Evolutionary conservation across 2,797 vertebrate genomes (phyloP).

Genomic region (Cryptoblepharus egeriae): DNA sequence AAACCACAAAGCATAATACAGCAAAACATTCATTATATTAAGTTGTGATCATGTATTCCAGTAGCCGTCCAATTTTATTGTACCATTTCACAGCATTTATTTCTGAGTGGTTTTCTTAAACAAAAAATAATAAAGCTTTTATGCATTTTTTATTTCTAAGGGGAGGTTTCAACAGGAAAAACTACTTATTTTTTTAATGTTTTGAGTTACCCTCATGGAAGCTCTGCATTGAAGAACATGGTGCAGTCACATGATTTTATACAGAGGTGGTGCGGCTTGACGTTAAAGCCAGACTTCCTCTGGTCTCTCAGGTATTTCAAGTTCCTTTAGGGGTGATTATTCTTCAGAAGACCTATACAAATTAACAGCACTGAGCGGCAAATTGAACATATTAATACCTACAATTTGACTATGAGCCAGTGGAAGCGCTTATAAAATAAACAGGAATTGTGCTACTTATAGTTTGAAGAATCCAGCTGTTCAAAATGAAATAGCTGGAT

Average conservation of each 20-base stretch:
- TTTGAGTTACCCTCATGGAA: background rate
- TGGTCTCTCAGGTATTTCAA: background rate
- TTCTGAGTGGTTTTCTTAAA: constrained; percentile 9
- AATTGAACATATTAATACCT: constrained; percentile 48
- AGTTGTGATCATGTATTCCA: constrained; percentile 23
- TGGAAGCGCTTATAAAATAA: background rate
- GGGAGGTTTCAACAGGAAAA: background rate
- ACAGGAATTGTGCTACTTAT: background rate
- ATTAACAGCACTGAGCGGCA: constrained; percentile 34
- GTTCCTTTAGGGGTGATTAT: constrained; percentile 37
- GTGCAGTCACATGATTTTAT: constrained; percentile 9
- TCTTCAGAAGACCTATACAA: constrained; percentile 51
- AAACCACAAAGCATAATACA: constrained; percentile 34
- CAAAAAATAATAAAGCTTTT: constrained; percentile 14
- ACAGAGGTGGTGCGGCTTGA: constrained; percentile 16
- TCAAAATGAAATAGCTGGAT: background rate
- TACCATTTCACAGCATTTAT: constrained; percentile 23
- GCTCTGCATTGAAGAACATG: background rate
- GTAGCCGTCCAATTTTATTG: constrained; percentile 22
- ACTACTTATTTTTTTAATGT: background rate
- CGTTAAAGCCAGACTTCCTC: constrained; percentile 25
- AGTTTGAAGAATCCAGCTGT: background rate
- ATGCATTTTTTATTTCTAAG: background rate
- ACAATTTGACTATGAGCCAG: background rate
- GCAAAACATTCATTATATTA: constrained; percentile 41